Evolutionary conservation across 2,797 vertebrate species (phyloP).

Genomic region (Eulemur rubriventer): DNA sequence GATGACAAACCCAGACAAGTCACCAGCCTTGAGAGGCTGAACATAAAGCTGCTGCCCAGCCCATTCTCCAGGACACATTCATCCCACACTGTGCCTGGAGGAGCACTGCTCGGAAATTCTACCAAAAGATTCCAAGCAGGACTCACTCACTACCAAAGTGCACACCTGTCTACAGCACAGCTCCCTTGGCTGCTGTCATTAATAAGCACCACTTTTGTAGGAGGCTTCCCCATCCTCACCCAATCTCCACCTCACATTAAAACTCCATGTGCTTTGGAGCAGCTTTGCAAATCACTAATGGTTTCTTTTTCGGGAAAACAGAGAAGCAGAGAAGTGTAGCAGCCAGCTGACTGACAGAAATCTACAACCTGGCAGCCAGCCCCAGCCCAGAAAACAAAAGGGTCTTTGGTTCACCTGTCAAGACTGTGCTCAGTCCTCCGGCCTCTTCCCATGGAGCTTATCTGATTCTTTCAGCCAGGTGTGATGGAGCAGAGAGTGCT

Average conservation of each 20-base stretch:
- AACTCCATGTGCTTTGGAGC: neutral
- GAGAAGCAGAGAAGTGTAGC: constrained; percentile 70
- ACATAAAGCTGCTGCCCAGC: neutral
- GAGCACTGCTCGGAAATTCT: neutral
- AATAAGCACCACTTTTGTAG: no score
- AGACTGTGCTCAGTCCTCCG: constrained; percentile 69
- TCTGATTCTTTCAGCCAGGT: constrained; percentile 79
- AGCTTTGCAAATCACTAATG: constrained; percentile 13
- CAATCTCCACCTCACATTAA: neutral
- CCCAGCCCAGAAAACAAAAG: constrained; percentile 78
- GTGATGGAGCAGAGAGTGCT: constrained; percentile 71
- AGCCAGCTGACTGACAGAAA: constrained; percentile 75
- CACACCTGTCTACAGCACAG: neutral
- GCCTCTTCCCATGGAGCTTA: constrained; percentile 76
- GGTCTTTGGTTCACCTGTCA: constrained; percentile 81
- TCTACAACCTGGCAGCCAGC: constrained; percentile 66
- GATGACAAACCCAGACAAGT: neutral
- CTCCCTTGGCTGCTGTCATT: neutral
- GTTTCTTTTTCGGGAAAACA: constrained; percentile 67
- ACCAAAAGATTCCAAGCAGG: neutral
- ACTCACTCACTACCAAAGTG: neutral
- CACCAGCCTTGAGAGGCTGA: neutral
- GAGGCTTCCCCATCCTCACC: neutral
- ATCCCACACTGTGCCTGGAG: neutral
- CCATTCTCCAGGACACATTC: neutral